Conservation (phyloP, 2,113 vertebrate species). For the Muntiacus reevesi region DNA sequence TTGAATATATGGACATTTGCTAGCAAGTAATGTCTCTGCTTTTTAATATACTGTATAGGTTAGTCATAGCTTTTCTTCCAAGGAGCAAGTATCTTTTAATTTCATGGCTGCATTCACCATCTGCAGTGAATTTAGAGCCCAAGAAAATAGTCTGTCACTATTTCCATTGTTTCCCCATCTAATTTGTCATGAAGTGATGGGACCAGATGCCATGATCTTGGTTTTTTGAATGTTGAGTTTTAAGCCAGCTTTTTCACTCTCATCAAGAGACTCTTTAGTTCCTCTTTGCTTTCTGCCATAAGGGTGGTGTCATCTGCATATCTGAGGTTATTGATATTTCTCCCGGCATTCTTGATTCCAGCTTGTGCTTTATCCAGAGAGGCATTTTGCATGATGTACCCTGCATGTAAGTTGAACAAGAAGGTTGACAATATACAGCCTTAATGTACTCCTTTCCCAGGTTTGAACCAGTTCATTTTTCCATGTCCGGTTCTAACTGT, state of each 20-base stretch:
- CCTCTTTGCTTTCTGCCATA: not conserved
- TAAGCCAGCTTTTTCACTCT: not conserved
- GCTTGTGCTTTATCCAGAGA: not conserved
- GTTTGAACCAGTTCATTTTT: not conserved
- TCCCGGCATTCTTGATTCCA: not conserved
- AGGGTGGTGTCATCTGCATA: not conserved
- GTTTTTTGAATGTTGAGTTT: not conserved
- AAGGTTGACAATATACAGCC: not conserved
- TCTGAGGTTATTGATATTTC: not conserved
- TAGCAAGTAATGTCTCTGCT: not conserved
- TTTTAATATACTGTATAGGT: not conserved
- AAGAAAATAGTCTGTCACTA: not conserved
- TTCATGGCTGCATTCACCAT: not conserved
- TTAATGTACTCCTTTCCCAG: not conserved
- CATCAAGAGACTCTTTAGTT: not conserved
- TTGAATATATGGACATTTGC: not conserved
- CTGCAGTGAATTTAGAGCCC: not conserved
- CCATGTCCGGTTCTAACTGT: not conserved
- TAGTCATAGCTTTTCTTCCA: not conserved
- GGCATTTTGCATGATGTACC: not conserved
- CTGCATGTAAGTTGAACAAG: not conserved
- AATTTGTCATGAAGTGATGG: not conserved
- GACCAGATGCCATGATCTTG: not conserved
- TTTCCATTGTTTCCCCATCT: not conserved
- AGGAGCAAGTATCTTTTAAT: not conserved